phyloP scores from a whole-genome alignment of 2,797 vertebrate genomes.

The Florisuga fusca region DNA sequence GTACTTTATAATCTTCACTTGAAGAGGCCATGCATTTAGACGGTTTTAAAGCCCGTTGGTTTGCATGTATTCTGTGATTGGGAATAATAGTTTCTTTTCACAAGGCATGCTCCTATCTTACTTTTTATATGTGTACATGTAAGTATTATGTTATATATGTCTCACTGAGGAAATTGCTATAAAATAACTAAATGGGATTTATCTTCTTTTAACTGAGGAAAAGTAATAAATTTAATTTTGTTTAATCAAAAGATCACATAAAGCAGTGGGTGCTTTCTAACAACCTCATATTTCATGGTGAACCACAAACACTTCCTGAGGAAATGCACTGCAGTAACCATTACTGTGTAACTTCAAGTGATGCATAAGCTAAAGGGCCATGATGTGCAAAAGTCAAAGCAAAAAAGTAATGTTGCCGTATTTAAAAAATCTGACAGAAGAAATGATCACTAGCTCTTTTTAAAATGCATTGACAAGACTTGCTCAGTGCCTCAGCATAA shows the following conservation, averaged over 20 bases:
- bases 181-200: not conserved
- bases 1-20: not conserved
- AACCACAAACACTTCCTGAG: constrained; percentile 79
- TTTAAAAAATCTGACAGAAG: not conserved
- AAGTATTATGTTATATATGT: not conserved
- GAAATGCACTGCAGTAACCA: constrained; percentile 60
- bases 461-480: not conserved
- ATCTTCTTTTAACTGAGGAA: not conserved
- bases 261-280: constrained; percentile 49
- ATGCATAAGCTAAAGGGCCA: not conserved
- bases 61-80: not conserved
- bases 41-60: not conserved
- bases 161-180: not conserved
- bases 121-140: not conserved
- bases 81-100: not conserved
- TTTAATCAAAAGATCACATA: constrained; percentile 46
- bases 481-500: not conserved
- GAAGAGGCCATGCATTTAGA: not conserved
- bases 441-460: not conserved
- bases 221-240: constrained; percentile 21
- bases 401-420: not conserved
- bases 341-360: not conserved
- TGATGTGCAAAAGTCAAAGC: not conserved
- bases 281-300: constrained; percentile 61
- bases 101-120: not conserved